Base-by-base conservation (phyloP, 2,888 invertebrate species). In the Cerceris ruficornis region DNA sequence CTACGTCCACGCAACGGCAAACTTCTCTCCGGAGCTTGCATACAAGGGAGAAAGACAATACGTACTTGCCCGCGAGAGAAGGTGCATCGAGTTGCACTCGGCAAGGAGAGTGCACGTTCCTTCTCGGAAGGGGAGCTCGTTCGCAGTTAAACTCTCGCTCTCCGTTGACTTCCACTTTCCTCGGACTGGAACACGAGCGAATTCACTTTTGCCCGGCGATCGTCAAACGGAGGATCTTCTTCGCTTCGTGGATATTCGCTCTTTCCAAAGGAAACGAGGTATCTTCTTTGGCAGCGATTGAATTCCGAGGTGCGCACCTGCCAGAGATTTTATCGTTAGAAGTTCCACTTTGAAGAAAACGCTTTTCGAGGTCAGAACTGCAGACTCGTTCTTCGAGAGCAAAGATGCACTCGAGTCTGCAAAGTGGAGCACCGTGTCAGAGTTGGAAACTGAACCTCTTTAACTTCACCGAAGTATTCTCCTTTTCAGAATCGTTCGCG, bases 141-240 rank as follows among this genome's bases (percentile, higher is more conserved):
- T 60, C 62, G 69, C 68, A 65, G 65, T 66, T 42, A 80, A 79
- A 87, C 89, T 89, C 86, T 89, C 87, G 86, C 88, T 88, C 84
- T 89, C 87, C 55, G 80, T 78, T 78, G 78, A 80, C 87, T 90
- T 88, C 87, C 87, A 90, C 90, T 90, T 89, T 89, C 86, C 83
- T 88, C 81, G 77, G 72, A 75, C 76, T 78, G 69, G 81, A 69
- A 64, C 46, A 17, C 65, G 66, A 55, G 59, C 50, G 43, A 43
- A 61, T 46, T 15, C 59, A 59, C 42, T 59, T 59, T 59, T n/a
- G 46, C 46, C 5, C 28, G 28, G 4, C 28, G 28, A 28, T 28
- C 28, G 28, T 28, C 28, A 28, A 28, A 28, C 28, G 28, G 1
- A 28, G 28, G 28, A 28, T 28, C 28, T 28, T 28, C 28, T 28